phyloP scores from a whole-genome alignment of 2,797 vertebrate species.

The Clarias platycephalus region DNA sequence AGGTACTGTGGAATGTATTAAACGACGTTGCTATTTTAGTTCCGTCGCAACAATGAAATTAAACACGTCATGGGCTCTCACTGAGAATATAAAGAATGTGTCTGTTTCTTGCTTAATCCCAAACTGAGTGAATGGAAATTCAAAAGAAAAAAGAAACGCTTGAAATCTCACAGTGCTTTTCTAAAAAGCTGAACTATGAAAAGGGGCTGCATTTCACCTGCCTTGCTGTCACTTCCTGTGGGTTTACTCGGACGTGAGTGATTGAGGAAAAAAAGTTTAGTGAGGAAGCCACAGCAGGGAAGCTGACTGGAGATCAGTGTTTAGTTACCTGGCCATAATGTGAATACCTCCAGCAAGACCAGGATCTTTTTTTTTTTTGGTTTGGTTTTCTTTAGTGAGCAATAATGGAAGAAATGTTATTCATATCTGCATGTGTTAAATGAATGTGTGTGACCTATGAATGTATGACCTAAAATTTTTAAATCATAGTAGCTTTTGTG shows the following conservation, averaged over 20 bases:
- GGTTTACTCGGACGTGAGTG: background rate
- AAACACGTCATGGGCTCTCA: background rate
- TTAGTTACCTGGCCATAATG: background rate
- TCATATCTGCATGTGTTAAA: background rate
- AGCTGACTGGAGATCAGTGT: background rate
- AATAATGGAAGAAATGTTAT: background rate
- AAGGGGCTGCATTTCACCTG: background rate
- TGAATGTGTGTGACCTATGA: constrained; percentile 2
- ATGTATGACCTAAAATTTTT: background rate
- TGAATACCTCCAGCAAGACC: background rate
- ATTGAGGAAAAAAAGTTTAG: background rate
- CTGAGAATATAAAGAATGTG: background rate
- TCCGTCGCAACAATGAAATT: background rate
- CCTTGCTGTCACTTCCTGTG: background rate
- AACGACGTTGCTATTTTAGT: no score
- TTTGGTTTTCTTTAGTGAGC: background rate
- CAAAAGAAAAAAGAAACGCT: background rate
- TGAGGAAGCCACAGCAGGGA: background rate
- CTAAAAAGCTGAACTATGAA: background rate
- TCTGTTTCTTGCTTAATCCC: background rate
- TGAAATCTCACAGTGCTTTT: background rate
- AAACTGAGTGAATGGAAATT: background rate
- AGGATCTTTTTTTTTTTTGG: background rate
- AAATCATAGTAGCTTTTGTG: background rate
- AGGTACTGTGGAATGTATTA: background rate